Evolutionary conservation across 2,797 vertebrate genomes (phyloP), one percentile per base, ranked within the genome.

Genomic region (Orientallactaga sibirica): DNA sequence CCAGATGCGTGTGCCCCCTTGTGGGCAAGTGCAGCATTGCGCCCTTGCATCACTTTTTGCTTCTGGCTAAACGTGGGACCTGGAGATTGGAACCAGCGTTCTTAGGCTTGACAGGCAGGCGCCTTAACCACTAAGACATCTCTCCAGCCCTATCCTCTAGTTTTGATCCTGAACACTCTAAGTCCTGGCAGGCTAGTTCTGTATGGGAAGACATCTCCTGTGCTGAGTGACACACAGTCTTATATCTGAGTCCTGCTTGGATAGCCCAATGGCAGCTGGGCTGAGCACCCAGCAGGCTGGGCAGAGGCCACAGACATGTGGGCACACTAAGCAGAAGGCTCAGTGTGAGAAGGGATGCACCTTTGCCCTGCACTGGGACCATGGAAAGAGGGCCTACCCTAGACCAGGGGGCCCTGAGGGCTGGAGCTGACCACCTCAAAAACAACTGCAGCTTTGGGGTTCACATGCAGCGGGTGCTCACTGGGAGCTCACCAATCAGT

Each of bases 401-500:
- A 7, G 11, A 20, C 20, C 0, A 16, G 2, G 74, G 41, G 24
- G 48, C 86, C 37, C 20, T 68, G n/a, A 43, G 33, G 68, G 24
- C 25, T 24, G 3, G 64, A 0, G 48, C 52, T 3, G 15, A 43
- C 9, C 20, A 3, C 37, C 37, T 22, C 2, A 16, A 11, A 6
- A 1, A 0, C 5, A 74, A 37, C 55, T 16, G 27, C 1, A 0
- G 58, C 71, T 41, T 43, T 41, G 12, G 76, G 43, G 22, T 78
- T 22, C 0, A 1, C 58, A n/a, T 1, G 0, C 74, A 33, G 67
- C 0, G 0, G 4, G 74, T 0, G 1, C 58, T 78, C 77, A 5
- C 2, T 0, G 1, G 0, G 2, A 3, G 37, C 76, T 2, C 12
- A 1, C 4, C 20, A 0, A 29, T 37, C 62, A 20, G 52, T 62